A percentile compares a stretch with the other conserved stretches of the same genome.
These are phyloP conservation scores for Phragmatobia fuliginosa DNA, from an alignment of 2,888 invertebrate species.

Conservation along the genomic window DNA sequence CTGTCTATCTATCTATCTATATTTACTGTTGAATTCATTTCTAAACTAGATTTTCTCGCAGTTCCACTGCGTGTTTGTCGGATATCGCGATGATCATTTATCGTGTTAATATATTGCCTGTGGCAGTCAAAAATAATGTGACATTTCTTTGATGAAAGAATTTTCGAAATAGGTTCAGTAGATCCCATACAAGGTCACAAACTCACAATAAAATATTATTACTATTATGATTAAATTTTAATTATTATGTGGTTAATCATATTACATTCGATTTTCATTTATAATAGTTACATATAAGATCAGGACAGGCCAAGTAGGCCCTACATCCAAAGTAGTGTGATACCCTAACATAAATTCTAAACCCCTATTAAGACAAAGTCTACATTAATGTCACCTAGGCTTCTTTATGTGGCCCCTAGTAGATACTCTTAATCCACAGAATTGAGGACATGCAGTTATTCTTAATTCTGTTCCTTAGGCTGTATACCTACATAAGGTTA, in stretches of 20 bases:
- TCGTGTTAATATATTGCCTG: too few species aligned
- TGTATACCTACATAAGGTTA: background rate
- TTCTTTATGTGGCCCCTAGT: conserved; percentile 13
- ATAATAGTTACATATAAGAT: background rate
- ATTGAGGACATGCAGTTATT: background rate
- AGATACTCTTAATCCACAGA: background rate
- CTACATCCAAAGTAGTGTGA: background rate
- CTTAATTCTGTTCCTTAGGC: background rate
- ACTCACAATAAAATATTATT: too few species aligned
- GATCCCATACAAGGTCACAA: too few species aligned
- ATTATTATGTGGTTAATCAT: background rate
- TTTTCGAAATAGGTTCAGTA: too few species aligned
- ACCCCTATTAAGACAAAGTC: background rate
- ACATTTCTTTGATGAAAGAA: too few species aligned
- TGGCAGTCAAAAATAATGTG: too few species aligned
- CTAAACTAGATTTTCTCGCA: too few species aligned
- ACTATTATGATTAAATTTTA: background rate
- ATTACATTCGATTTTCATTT: background rate
- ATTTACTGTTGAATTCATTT: too few species aligned
- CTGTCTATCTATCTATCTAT: too few species aligned
- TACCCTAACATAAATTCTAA: conserved; percentile 1
- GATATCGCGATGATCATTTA: too few species aligned
- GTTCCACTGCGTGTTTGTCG: too few species aligned
- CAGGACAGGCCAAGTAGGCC: background rate
- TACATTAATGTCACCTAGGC: conserved; percentile 1